Percentiles rank a stretch among this genome's conserved stretches.
Conservation (phyloP, 2,888 invertebrate species). For the Fissipunctia ypsillon region DNA sequence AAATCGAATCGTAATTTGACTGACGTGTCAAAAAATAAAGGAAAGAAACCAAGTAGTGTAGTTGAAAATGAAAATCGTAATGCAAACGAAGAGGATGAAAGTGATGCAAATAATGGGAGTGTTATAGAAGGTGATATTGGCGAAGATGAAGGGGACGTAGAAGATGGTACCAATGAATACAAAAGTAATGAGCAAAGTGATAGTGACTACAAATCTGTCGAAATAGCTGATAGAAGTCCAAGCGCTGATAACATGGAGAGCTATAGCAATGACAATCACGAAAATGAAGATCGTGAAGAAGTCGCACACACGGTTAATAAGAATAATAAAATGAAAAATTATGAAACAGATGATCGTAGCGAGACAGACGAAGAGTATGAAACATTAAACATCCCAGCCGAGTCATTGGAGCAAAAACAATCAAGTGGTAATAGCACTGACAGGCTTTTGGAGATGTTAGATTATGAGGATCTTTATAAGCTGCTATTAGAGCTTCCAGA, state of each 20-base stretch:
- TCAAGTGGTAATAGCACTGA: slow-evolving; percentile 10
- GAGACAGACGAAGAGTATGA: slow-evolving; percentile 13
- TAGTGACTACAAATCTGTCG: background rate
- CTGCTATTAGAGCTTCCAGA: slow-evolving; percentile 1
- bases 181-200: background rate
- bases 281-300: background rate
- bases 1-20: slow-evolving; percentile 3
- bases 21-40: background rate
- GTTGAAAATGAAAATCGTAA: background rate
- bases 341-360: background rate
- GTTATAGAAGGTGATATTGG: background rate
- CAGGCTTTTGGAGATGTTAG: slow-evolving; percentile 25
- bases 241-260: background rate
- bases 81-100: background rate
- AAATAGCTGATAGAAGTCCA: background rate
- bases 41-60: background rate
- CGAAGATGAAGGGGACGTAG: background rate
- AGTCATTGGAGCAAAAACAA: background rate
- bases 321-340: background rate
- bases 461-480: slow-evolving; percentile 31
- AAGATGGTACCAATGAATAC: background rate
- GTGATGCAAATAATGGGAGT: background rate
- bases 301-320: background rate
- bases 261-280: background rate
- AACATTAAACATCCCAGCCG: slow-evolving; percentile 12